Base-by-base conservation (phyloP, 2,113 vertebrate genomes). In the Proteles cristata region DNA sequence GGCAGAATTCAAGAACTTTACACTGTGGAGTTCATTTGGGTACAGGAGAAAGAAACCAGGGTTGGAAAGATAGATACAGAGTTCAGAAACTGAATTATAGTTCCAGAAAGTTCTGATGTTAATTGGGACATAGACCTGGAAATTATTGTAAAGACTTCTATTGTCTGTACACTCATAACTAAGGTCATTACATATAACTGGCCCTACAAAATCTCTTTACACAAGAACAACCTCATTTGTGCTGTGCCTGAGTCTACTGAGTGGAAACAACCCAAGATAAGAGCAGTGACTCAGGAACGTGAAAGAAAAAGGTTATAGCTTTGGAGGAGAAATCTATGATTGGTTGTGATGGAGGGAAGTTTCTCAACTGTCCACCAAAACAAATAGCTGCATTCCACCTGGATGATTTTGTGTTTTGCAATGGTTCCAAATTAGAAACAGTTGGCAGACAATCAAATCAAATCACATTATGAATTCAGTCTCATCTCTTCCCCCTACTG, bases 1-100 rank as follows among this genome's bases (percentile, higher is more conserved):
- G 86, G 26, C 74, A 91, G 58, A 90, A 95, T 77, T 94, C 55
- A 93, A 66, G 23, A 80, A 69, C n/a, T 68, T 91, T 55, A 35
- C 39, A 65, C 5, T 25, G 1, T 58, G 16, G 50, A 80, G 33
- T 84, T 81, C 28, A 73, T 31, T 66, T 80, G 19, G 25, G 28
- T 48, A 2, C 31, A 79, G 43, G 26, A 33, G 92, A 74, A 53
- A 89, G 23, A 87, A 96, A 79, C 26, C 61, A 39, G 28, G 8
- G 10, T 58, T 65, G 80, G 50, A 73, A 89, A 76, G 1, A 33
- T 50, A 65, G 73, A 39, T 74, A 43, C 0, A 48, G 11, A 84
- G 4, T 68, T 5, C 19, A 69, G 76, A 69, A 84, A 90, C 93
- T 71, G 31, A 89, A 45, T 4, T 66, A 31, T 12, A 26, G 39